Evolutionary conservation across 1,140 invertebrate genomes (phyloP), one percentile per base, ranked within the genome.

Genomic region (Cataglyphis hispanica): DNA sequence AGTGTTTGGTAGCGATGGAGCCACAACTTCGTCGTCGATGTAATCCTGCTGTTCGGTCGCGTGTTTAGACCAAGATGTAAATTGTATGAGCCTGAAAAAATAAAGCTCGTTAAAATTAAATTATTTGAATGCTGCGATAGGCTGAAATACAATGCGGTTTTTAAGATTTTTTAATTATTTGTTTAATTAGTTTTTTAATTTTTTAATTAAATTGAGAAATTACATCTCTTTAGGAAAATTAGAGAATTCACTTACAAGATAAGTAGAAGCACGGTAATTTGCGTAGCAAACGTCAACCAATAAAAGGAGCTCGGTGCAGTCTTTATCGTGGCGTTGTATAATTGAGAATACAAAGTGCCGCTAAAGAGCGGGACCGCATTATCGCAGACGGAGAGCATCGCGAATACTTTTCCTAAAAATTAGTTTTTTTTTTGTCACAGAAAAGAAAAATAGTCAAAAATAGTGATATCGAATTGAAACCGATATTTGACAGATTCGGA

Each of bases 301-400:
- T 96, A 97, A 87, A 98, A 96, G 0, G 95, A 94, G 87, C 92
- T 95, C 3, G 96, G 96, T 87, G 95, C 91, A 22, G 94, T 94
- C 53, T 95, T 87, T 19, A 97, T 95, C 0, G 97, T 97, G 0
- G 96, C 95, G 63, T 96, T 96, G 92, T 97, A 98, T 19, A 98
- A 91, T 91, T 97, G 97, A 22, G 96, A 95, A 89, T 97, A 98
- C 34, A 97, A 92, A 1, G 96, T 94, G 0, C 97, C 96, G 13
- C 97, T 97, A 64, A 97, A 95, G 75, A 98, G 93, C 1, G 97
- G 97, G 11, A 97, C 96, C 0, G 97, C 96, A 90, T 97, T 98
- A 90, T 98, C 97, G 87, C 97, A 97, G 1, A 97, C 97, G 0
- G 97, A 96, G 6, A 98, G 93, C 63, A 98, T 94, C 0, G 97